phyloP scores from a whole-genome alignment of 1,140 invertebrate species.

The Episyrphus balteatus region DNA sequence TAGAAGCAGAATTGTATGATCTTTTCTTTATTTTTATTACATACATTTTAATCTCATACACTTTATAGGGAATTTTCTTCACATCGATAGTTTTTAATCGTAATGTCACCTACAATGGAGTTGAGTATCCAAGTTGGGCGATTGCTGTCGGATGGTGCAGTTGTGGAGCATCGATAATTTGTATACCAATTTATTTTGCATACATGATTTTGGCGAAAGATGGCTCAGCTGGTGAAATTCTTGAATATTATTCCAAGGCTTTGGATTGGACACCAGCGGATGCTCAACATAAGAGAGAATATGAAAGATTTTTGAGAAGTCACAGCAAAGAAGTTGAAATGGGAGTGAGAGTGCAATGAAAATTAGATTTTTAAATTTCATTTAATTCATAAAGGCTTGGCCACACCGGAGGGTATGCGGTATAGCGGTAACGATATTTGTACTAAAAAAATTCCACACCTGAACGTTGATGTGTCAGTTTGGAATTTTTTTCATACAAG shows the following conservation, averaged over 20 bases:
- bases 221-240: slow-evolving; percentile 18
- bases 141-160: slow-evolving; percentile 50
- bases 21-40: too few relatives aligned
- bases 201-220: slow-evolving; percentile 39
- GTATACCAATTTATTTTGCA: slow-evolving; percentile 47
- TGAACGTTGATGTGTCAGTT: too few relatives aligned
- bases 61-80: slow-evolving; percentile 46
- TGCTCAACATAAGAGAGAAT: slow-evolving; percentile 13
- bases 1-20: too few relatives aligned
- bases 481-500: too few relatives aligned
- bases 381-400: too few relatives aligned
- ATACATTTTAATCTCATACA: slow-evolving; percentile 6
- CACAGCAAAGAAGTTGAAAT: too few relatives aligned
- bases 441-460: too few relatives aligned
- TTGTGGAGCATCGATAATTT: slow-evolving; percentile 46
- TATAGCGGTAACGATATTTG: too few relatives aligned
- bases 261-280: slow-evolving; percentile 28
- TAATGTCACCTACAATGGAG: slow-evolving; percentile 43
- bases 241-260: slow-evolving; percentile 15
- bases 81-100: slow-evolving; percentile 47
- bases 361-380: too few relatives aligned
- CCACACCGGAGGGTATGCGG: too few relatives aligned
- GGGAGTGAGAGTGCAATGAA: too few relatives aligned
- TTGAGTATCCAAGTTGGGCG: slow-evolving; percentile 51
- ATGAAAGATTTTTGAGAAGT: slow-evolving; percentile 5